Evolutionary conservation across 2,888 invertebrate species (phyloP).

Genomic region (Epicampocera succincta): DNA sequence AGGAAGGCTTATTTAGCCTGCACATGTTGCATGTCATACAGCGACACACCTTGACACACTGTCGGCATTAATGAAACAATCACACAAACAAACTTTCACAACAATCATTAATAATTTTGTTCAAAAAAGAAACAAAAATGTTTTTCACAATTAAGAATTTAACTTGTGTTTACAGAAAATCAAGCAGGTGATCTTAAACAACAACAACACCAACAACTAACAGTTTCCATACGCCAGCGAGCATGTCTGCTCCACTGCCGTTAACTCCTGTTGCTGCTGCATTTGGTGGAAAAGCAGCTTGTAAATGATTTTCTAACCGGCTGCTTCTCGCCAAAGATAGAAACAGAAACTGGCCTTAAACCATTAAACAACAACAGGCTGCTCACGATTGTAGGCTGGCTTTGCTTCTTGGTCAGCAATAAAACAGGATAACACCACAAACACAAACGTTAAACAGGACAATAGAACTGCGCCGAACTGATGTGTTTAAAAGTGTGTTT

Average conservation of each 20-base stretch:
- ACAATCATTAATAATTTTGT: constrained; percentile 52
- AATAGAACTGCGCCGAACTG: not conserved
- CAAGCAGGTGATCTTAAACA: constrained; percentile 59
- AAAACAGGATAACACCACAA: constrained; percentile 48
- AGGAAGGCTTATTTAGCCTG: constrained; percentile 59
- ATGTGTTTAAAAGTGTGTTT: not conserved
- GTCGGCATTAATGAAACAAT: constrained; percentile 38
- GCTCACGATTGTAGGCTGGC: constrained; percentile 26
- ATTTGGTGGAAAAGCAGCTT: constrained; percentile 47
- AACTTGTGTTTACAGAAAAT: constrained; percentile 31
- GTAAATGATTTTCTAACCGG: constrained; percentile 54
- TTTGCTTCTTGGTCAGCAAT: constrained; percentile 28
- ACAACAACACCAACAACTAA: not conserved
- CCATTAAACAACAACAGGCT: constrained; percentile 35
- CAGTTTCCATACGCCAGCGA: not conserved
- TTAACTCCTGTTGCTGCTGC: constrained; percentile 28
- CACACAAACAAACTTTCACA: constrained; percentile 17
- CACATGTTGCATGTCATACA: constrained; percentile 48
- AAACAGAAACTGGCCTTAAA: constrained; percentile 33
- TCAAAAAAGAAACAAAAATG: no score
- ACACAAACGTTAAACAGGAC: constrained; percentile 29
- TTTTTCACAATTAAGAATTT: constrained; percentile 22
- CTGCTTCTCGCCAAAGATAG: constrained; percentile 6
- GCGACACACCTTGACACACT: constrained; percentile 6
- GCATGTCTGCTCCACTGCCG: constrained; percentile 5